These are phyloP conservation scores for Tauraco hartlaubi DNA, from an alignment of 2,797 vertebrate genomes.

Conservation along the genomic window DNA sequence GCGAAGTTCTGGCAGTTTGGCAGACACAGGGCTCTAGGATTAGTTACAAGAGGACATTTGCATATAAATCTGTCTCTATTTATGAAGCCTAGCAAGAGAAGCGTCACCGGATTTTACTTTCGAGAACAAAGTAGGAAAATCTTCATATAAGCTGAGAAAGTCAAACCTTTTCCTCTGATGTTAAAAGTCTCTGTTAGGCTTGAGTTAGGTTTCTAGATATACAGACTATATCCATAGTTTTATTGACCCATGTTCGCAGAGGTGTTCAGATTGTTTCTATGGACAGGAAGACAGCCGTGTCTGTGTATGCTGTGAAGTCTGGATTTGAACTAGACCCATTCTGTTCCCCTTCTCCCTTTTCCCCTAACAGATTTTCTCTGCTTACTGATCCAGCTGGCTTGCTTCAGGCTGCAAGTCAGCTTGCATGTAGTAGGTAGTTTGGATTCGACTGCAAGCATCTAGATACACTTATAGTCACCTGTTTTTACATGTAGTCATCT, in stretches of 20 bases:
- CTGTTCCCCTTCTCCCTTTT: background rate
- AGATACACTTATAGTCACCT: background rate
- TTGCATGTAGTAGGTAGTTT: background rate
- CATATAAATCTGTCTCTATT: constrained; percentile 17
- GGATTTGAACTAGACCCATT: background rate
- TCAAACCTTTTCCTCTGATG: background rate
- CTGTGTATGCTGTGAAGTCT: background rate
- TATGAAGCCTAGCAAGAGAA: background rate
- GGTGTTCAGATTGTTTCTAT: background rate
- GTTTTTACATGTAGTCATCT: background rate
- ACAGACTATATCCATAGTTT: background rate
- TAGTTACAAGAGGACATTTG: constrained; percentile 22
- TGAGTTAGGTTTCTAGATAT: background rate
- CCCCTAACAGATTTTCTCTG: background rate
- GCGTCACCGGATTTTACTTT: background rate
- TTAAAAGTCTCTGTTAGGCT: background rate
- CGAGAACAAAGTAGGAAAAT: background rate
- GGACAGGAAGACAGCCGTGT: background rate
- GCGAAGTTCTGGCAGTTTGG: constrained; percentile 37
- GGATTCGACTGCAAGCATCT: background rate
- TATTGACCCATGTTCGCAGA: rapidly evolving
- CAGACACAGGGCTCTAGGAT: background rate
- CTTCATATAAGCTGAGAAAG: background rate
- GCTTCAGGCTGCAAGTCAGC: background rate
- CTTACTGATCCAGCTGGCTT: background rate